Evolutionary conservation across 2,888 invertebrate species (phyloP).

Genomic region (Ashinkailepas kermadecensis): DNA sequence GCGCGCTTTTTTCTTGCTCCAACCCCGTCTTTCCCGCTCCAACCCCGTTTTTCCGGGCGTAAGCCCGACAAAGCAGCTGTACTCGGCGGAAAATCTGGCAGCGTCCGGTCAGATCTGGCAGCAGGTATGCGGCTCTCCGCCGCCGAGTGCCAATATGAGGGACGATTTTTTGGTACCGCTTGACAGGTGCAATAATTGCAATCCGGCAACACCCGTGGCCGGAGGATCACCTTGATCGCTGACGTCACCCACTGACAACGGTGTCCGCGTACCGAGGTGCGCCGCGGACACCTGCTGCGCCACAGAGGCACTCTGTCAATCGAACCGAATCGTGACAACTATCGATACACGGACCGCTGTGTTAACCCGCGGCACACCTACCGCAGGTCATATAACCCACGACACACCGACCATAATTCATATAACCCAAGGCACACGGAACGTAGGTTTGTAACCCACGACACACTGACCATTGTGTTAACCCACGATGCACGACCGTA

Average conservation of each 20-base stretch:
- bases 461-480: too few species aligned
- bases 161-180: neutral
- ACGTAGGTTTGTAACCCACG: too few species aligned
- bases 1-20: neutral
- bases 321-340: neutral
- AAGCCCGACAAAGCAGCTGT: neutral
- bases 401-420: too few species aligned
- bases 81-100: neutral
- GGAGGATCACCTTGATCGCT: neutral
- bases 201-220: neutral
- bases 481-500: too few species aligned
- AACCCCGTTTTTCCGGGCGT: neutral
- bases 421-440: too few species aligned
- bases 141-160: slow-evolving; percentile 6
- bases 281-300: neutral
- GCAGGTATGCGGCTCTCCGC: slow-evolving; percentile 9
- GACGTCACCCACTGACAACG: neutral
- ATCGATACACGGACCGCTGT: too few species aligned
- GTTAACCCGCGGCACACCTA: too few species aligned
- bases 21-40: neutral
- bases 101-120: neutral
- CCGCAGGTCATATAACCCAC: too few species aligned
- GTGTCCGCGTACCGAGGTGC: neutral
- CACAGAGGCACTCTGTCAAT: neutral
- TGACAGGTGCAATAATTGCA: slow-evolving; percentile 3